Evolutionary conservation across 2,888 invertebrate genomes (phyloP), one percentile per base, ranked within the genome.

Genomic region (Sphaerophoria rueppellii): DNA sequence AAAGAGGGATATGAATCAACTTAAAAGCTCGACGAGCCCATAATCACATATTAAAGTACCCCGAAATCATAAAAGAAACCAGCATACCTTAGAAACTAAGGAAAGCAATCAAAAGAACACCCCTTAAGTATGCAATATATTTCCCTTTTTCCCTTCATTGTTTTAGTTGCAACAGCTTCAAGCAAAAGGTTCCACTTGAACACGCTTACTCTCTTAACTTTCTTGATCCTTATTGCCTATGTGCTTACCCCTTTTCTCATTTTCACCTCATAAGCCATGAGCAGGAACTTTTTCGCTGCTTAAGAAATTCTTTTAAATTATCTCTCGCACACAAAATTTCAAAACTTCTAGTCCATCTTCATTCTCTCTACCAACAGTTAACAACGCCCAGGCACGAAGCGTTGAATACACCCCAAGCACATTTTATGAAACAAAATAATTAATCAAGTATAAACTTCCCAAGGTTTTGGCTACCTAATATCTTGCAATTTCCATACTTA

Each of bases 271-370:
- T 48, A 14, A 57, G 70, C 67, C 69, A 34, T 75, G 55, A 67
- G 54, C 61, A 46, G 69, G 81, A 81, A 85, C 77, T 76, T 77
- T 81, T 76, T 81, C 81, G 80, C 81, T 81, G 69, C 55, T 77
- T 70, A 60, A 69, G 58, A 67, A 77, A 77, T 85, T 80, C 70
- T 80, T 67, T 67, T 71, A 79, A 83, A 67, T 74, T 40, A 37
- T 67, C 40, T 32, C n/a, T 52, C 14, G n/a, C 24, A 6, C n/a
- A 37, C 2, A 16, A 37, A 14, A 14, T 57, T 34, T 4, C n/a
- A 43, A 24, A 58, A n/a, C 16, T 24, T 40, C 16, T 40, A 54
- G 16, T 55, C n/a, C 11, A 32, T n/a, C 12, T n/a, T 34, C 40
- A 52, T 52, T 52, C 50, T 65, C 37, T 67, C 35, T 82, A 61